phyloP scores from a whole-genome alignment of 1,140 invertebrate species.

The Acyrthosiphon pisum region DNA sequence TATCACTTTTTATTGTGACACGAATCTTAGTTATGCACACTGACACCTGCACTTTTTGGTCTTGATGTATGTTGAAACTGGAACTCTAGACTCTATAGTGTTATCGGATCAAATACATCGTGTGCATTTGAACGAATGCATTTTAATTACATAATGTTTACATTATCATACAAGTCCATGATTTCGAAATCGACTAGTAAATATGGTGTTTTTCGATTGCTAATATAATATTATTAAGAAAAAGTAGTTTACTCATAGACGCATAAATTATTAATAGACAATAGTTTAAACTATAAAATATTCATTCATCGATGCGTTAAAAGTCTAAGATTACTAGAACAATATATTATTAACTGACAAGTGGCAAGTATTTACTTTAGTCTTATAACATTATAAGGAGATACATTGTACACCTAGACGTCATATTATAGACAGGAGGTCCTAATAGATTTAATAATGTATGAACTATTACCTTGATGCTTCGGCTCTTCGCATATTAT shows the following conservation, averaged over 20 bases:
- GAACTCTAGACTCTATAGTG: not conserved
- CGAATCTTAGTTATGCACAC: not conserved
- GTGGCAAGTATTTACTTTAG: not conserved
- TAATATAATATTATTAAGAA: not conserved
- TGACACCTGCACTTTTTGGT: not conserved
- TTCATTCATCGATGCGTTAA: too few species aligned
- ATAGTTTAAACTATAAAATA: not conserved
- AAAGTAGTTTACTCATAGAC: not conserved
- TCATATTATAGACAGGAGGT: not conserved
- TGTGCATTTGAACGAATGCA: conserved; percentile 13
- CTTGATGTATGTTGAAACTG: not conserved
- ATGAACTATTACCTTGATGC: not conserved
- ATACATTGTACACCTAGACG: not conserved
- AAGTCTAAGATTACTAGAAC: not conserved
- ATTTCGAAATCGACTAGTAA: not conserved
- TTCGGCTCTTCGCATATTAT: too few species aligned
- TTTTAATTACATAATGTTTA: not conserved
- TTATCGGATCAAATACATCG: conserved; percentile 12
- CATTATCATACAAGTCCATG: not conserved
- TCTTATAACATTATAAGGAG: not conserved
- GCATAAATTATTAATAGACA: not conserved
- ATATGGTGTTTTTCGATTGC: not conserved
- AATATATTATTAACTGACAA: not conserved
- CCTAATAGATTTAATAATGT: not conserved
- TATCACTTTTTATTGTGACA: not conserved